Base-by-base conservation (phyloP, 2,113 vertebrate genomes). In the Platichthys stellatus region DNA sequence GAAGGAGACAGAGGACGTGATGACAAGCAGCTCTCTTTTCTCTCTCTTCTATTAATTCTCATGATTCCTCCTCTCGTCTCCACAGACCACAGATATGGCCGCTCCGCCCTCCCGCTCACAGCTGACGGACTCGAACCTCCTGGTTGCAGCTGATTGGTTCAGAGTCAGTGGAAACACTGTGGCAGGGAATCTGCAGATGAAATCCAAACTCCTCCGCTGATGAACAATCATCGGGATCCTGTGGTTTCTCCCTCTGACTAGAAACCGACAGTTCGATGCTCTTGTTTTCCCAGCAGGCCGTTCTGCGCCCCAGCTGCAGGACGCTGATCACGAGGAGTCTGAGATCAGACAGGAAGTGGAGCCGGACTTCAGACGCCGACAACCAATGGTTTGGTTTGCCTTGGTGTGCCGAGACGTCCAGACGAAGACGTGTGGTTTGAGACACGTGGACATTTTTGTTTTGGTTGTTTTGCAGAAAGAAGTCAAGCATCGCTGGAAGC, bases 51-150 rank as follows among this genome's bases (percentile, higher is more conserved):
- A 26, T 26, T 58, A 58, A 58, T 58, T 8, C 56, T 26, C 23
- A 5, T 58, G 23, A 24, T 57, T 57, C 54, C 54, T 86, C 68
- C 18, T 71, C 68, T 17, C 20, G 9, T 21, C 68, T 78, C 71
- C 82, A 76, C 57, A 81, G 74, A 80, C 88, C 88, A 83, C 85
- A 89, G 51, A 59, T 74, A 85, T 89, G 49, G 74, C 51, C 1
- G 47, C 66, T 18, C 35, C 10, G 24, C 21, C 49, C 15, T 40
- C 31, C 57, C 57, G 10, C 54, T 54, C 51, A 5, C 64, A 26
- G 40, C 49, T 7, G 43, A 17, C 35, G 21, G 12, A 53, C 15
- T 18, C 45, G 0, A 3, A 10, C 35, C 66, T 63, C 66, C 69
- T 17, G 2, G 5, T 35, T 59, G 17, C 63, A 59, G 62, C 65